A percentile compares a stretch with the other conserved stretches of the same genome.
Evolutionary conservation across 2,797 vertebrate species (phyloP).

Genomic region (Peromyscus melanophrys): DNA sequence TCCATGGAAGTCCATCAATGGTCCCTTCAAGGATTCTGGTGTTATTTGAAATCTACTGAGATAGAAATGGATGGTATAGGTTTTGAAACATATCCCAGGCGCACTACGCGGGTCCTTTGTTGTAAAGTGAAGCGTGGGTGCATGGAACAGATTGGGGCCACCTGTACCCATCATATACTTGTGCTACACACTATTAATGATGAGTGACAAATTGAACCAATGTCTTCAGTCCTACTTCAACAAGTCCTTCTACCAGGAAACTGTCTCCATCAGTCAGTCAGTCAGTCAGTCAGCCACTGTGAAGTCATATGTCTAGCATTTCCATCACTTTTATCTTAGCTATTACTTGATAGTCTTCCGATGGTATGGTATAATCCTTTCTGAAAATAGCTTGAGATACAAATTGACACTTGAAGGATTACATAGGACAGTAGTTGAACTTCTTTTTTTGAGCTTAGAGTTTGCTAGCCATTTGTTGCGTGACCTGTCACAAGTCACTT

Average conservation of each 20-base stretch:
- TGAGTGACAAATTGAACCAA: slow-evolving; percentile 44
- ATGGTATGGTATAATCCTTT: background rate
- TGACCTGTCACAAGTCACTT: slow-evolving; percentile 16
- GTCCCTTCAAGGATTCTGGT: slow-evolving; percentile 50
- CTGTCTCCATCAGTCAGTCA: background rate
- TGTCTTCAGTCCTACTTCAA: slow-evolving; percentile 44
- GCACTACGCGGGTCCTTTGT: slow-evolving; percentile 20
- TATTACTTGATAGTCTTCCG: slow-evolving; percentile 54
- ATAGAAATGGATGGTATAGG: slow-evolving; percentile 16
- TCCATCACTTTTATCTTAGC: slow-evolving; percentile 55
- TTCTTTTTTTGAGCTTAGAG: background rate
- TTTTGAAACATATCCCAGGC: slow-evolving; percentile 59
- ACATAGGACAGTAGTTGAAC: background rate
- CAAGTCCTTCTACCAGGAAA: slow-evolving; percentile 60
- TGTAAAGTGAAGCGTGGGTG: slow-evolving; percentile 65
- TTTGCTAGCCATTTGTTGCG: background rate
- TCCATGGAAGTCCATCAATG: slow-evolving; percentile 48
- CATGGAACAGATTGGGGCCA: slow-evolving; percentile 68
- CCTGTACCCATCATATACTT: slow-evolving; percentile 21
- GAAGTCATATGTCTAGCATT: slow-evolving; percentile 62
- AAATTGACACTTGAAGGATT: slow-evolving; percentile 61
- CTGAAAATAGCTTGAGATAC: slow-evolving; percentile 59
- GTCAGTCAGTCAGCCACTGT: slow-evolving; percentile 15
- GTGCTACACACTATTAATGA: slow-evolving; percentile 38
- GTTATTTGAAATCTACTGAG: slow-evolving; percentile 13